These are phyloP conservation scores for Novumbra hubbsi DNA, from an alignment of 2,797 vertebrate genomes.

Conservation along the genomic window DNA sequence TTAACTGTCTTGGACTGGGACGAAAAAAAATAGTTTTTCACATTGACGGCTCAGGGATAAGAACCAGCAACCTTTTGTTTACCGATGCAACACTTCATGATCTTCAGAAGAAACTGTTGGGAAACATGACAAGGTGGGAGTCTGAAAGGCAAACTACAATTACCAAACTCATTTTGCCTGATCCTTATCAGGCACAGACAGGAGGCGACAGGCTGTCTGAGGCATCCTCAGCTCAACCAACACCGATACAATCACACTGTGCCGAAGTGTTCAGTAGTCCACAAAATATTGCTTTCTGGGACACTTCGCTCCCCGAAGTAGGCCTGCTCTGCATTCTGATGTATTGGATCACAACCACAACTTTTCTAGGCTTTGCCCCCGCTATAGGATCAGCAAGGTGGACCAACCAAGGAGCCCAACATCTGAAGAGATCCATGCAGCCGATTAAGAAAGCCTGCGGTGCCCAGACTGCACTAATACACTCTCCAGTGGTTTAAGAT, in stretches of 20 bases:
- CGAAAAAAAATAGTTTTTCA: too few relatives aligned
- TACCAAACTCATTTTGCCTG: not conserved
- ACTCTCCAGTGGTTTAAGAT: not conserved
- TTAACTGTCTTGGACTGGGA: too few relatives aligned
- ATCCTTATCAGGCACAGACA: not conserved
- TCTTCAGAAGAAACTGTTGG: not conserved
- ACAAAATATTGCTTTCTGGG: not conserved
- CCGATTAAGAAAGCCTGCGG: slow-evolving; percentile 12
- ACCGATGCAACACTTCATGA: not conserved
- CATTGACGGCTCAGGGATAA: too few relatives aligned
- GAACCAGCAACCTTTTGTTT: not conserved
- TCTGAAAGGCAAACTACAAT: not conserved
- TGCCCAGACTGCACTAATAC: not conserved
- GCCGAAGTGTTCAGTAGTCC: not conserved
- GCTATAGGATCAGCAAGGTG: not conserved
- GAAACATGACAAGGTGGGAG: not conserved
- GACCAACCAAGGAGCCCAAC: slow-evolving; percentile 9
- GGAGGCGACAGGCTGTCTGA: not conserved
- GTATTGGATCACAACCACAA: not conserved
- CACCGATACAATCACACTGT: not conserved
- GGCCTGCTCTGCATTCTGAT: not conserved
- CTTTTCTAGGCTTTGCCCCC: not conserved
- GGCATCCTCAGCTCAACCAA: not conserved
- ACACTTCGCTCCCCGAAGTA: not conserved
- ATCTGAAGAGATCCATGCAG: slow-evolving; percentile 29